Evolutionary conservation across 2,113 vertebrate species (phyloP).

Genomic region (Pyxicephalus adspersus): DNA sequence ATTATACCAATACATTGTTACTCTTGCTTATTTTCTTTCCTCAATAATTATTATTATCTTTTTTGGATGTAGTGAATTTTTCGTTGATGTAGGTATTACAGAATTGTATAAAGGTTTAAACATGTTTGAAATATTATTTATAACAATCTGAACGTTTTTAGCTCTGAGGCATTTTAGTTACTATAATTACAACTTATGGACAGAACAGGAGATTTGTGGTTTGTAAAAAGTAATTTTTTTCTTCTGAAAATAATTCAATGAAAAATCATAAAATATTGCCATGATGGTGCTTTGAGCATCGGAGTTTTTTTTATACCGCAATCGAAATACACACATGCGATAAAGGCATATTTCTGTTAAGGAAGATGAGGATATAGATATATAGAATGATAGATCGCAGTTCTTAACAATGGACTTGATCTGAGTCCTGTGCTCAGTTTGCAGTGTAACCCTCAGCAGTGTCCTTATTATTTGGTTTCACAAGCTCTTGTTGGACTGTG

Average conservation of each 20-base stretch:
- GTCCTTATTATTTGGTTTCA: conserved; percentile 29
- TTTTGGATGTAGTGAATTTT: not conserved
- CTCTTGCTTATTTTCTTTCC: not conserved
- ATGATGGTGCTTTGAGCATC: no score
- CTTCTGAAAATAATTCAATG: not conserved
- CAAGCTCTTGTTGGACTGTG: not conserved
- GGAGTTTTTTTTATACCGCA: no score
- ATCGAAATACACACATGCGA: no score
- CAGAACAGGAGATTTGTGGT: conserved; percentile 29
- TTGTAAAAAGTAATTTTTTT: conserved; percentile 23
- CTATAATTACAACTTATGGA: conserved; percentile 41
- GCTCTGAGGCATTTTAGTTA: conserved; percentile 29
- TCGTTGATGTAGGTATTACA: conserved; percentile 16
- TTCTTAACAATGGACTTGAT: conserved; percentile 79
- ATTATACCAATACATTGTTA: not conserved
- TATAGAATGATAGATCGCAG: not conserved
- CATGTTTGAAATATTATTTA: not conserved
- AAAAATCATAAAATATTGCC: not conserved
- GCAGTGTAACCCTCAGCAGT: conserved; percentile 60
- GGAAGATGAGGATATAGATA: not conserved
- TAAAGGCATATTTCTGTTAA: not conserved
- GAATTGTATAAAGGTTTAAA: not conserved
- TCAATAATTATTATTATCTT: not conserved
- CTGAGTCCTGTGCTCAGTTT: conserved; percentile 55
- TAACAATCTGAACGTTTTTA: conserved; percentile 17